Evolutionary conservation across 1,140 invertebrate genomes (phyloP), one percentile per base, ranked within the genome.

Genomic region (Eurosta solidaginis): DNA sequence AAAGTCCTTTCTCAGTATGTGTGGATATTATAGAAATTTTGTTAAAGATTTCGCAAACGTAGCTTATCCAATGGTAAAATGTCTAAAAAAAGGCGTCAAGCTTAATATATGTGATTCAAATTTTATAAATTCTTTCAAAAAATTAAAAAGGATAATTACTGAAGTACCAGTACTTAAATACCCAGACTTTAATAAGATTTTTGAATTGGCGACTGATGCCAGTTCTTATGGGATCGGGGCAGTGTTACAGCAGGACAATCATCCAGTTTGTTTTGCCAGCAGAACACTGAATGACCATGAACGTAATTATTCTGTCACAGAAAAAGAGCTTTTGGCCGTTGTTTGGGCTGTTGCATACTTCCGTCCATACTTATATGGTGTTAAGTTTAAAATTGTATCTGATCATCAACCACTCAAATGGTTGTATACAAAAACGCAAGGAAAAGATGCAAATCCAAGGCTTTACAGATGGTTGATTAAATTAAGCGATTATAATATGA

Each of bases 291-390:
- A 78, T 17, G 40, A 73, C 0, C 79, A 88, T 1, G n/a, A n/a
- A n/a, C n/a, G n/a, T n/a, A n/a, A n/a, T n/a, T n/a, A n/a, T n/a
- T n/a, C n/a, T n/a, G n/a, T 82, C 3, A 88, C 86, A 0, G 89
- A 91, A 78, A 81, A 85, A 73, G 90, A 91, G 82, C 85, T 85
- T 25, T 79, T 91, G 1, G 89, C 89, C 0, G 83, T 91, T 2
- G 80, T 91, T 2, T 89, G 86, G 85, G n/a, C n/a, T n/a, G n/a
- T n/a, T n/a, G n/a, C n/a, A n/a, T n/a, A n/a, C n/a, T n/a, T n/a
- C n/a, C n/a, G n/a, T n/a, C n/a, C n/a, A n/a, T n/a, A n/a, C n/a
- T n/a, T n/a, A n/a, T n/a, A n/a, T n/a, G n/a, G n/a, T n/a, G n/a
- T n/a, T n/a, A n/a, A n/a, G n/a, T n/a, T n/a, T n/a, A n/a, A n/a